Conservation (phyloP, 2,113 vertebrate genomes). For the Aphyosemion australe region DNA sequence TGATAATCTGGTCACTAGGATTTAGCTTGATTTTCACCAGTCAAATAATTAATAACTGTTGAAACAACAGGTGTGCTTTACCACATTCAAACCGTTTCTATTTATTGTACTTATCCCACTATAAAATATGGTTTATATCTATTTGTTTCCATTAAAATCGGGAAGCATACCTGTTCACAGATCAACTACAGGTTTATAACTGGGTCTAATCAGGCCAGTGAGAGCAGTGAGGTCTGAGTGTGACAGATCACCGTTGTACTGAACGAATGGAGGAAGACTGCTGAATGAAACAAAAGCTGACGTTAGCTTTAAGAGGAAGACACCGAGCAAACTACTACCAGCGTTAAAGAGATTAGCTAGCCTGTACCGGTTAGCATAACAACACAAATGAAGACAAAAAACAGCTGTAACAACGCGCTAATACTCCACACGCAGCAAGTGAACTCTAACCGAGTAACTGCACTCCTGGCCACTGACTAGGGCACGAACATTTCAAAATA, state of each 20-base stretch:
- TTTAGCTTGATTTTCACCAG: too few species aligned
- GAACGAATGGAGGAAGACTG: not conserved
- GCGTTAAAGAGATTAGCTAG: slow-evolving; percentile 55
- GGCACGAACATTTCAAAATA: not conserved
- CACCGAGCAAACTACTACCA: slow-evolving; percentile 37
- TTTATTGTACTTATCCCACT: not conserved
- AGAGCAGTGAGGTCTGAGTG: not conserved
- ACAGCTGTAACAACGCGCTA: accelerated
- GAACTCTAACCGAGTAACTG: not conserved
- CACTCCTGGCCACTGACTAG: not conserved
- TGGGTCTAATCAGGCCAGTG: too few species aligned
- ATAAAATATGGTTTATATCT: too few species aligned
- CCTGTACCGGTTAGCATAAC: slow-evolving; percentile 68
- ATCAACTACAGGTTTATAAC: not conserved
- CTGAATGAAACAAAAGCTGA: slow-evolving; percentile 56
- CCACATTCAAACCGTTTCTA: not conserved
- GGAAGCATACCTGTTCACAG: not conserved
- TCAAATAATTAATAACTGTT: too few species aligned
- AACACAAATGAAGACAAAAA: slow-evolving; percentile 16
- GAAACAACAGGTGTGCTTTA: too few species aligned
- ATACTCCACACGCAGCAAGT: not conserved
- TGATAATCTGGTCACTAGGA: too few species aligned
- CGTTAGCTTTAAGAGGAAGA: slow-evolving; percentile 46
- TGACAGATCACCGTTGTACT: not conserved
- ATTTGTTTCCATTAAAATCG: not conserved